Percentiles rank a stretch among this genome's conserved stretches.
These are phyloP conservation scores for Clarias gariepinus DNA, from an alignment of 2,113 vertebrate genomes.

Conservation along the genomic window DNA sequence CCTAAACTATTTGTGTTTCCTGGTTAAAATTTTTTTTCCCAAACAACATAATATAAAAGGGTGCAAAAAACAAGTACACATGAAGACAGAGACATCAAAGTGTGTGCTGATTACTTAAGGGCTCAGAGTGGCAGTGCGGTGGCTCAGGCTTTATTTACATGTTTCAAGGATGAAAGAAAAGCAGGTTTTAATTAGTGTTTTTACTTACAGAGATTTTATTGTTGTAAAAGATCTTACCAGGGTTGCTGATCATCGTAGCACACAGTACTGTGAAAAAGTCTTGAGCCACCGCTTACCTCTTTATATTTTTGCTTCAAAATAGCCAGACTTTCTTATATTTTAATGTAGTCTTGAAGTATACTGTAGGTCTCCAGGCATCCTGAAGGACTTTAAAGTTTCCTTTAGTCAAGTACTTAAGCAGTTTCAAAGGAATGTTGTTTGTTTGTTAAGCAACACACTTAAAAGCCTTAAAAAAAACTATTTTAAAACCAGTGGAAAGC, in stretches of 20 bases:
- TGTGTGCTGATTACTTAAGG: conserved; percentile 56
- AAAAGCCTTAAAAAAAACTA: no score
- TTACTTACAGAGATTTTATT: conserved; percentile 57
- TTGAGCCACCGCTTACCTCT: neutral
- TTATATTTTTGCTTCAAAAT: no score
- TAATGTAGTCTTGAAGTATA: no score
- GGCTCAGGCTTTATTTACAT: conserved; percentile 58
- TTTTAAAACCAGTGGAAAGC: no score
- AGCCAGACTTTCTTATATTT: no score
- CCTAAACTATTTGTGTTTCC: conserved; percentile 18
- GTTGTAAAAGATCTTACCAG: conserved; percentile 30
- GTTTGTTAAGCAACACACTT: no score
- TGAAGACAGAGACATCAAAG: conserved; percentile 68
- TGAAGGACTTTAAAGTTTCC: no score
- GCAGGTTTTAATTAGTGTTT: conserved; percentile 66
- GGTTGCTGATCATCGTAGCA: neutral
- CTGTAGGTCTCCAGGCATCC: no score
- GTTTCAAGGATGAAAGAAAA: conserved; percentile 67
- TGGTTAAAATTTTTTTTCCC: conserved; percentile 40
- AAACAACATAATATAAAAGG: conserved; percentile 10
- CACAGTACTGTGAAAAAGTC: neutral
- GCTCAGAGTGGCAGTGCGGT: conserved; percentile 45
- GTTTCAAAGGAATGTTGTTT: no score
- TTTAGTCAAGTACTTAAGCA: no score
- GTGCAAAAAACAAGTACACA: conserved; percentile 35